Evolutionary conservation across 2,113 vertebrate genomes (phyloP).

Genomic region (Aptenodytes forsteri): DNA sequence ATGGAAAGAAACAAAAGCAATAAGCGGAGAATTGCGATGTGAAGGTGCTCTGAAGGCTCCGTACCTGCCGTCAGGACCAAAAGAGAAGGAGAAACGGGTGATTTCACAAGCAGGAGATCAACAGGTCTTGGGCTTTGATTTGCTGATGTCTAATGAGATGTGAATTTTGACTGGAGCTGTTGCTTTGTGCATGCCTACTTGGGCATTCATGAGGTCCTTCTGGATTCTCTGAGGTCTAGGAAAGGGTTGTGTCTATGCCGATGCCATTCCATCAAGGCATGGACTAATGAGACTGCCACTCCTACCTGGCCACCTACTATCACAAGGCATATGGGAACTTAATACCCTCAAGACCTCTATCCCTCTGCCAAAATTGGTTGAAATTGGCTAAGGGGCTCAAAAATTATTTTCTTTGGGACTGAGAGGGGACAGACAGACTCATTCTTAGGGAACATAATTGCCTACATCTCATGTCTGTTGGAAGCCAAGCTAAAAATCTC

Average conservation of each 20-base stretch:
- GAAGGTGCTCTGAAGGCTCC: not conserved
- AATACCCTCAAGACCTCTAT: not conserved
- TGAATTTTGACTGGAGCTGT: not conserved
- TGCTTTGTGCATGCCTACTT: rapidly evolving
- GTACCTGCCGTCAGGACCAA: rapidly evolving
- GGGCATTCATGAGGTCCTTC: not conserved
- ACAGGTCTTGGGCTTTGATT: not conserved
- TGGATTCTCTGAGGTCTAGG: not conserved
- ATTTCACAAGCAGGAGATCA: not conserved
- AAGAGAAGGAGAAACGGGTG: not conserved
- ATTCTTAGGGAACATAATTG: conserved; percentile 12
- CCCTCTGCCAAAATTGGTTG: not conserved
- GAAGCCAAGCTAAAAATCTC: conserved; percentile 44
- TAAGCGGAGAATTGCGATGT: not conserved
- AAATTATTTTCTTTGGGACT: conserved; percentile 58
- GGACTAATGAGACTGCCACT: not conserved
- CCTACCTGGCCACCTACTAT: conserved; percentile 23
- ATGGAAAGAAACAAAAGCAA: not conserved
- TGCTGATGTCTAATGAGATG: not conserved
- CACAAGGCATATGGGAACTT: not conserved
- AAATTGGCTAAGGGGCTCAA: not conserved
- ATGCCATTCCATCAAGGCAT: not conserved
- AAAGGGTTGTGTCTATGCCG: not conserved
- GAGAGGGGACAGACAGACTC: conserved; percentile 37
- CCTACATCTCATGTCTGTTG: conserved; percentile 15